These are phyloP conservation scores for Orthonevra nobilis DNA, from an alignment of 2,888 invertebrate genomes.

Conservation along the genomic window DNA sequence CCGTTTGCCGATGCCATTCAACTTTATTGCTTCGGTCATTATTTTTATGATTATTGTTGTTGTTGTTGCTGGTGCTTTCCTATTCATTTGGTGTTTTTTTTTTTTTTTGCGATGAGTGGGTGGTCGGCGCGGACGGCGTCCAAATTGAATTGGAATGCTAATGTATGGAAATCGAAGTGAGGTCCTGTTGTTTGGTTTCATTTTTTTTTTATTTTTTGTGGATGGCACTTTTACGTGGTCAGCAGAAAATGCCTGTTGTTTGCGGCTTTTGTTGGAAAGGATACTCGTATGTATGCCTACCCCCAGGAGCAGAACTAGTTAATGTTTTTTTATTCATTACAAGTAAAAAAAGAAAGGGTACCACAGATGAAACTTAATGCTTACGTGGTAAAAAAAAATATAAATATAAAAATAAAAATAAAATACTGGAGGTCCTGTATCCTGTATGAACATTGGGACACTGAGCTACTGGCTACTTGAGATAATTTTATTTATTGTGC, in stretches of 20 bases:
- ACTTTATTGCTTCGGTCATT: constrained; percentile 79
- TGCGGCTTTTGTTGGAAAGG: constrained; percentile 49
- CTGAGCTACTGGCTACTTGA: constrained; percentile 42
- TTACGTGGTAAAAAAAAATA: constrained; percentile 60
- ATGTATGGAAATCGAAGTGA: constrained; percentile 78
- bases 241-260: constrained; percentile 59
- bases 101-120: constrained; percentile 58
- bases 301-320: constrained; percentile 10
- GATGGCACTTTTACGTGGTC: constrained; percentile 49
- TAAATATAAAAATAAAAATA: no score
- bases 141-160: constrained; percentile 78
- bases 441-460: no score
- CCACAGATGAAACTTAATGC: constrained; percentile 61
- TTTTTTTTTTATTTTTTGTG: constrained; percentile 21
- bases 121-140: constrained; percentile 57
- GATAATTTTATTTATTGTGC: constrained; percentile 66
- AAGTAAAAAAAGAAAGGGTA: constrained; percentile 67
- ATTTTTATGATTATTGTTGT: constrained; percentile 78
- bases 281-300: neutral
- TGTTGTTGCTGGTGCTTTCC: constrained; percentile 63
- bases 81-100: constrained; percentile 69
- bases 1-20: constrained; percentile 76
- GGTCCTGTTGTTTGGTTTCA: constrained; percentile 52
- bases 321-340: constrained; percentile 70
- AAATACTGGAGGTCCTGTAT: constrained; percentile 13